Evolutionary conservation across 2,888 invertebrate genomes (phyloP), one percentile per base, ranked within the genome.

Genomic region (Scaptodrosophila latifasciaeformis): DNA sequence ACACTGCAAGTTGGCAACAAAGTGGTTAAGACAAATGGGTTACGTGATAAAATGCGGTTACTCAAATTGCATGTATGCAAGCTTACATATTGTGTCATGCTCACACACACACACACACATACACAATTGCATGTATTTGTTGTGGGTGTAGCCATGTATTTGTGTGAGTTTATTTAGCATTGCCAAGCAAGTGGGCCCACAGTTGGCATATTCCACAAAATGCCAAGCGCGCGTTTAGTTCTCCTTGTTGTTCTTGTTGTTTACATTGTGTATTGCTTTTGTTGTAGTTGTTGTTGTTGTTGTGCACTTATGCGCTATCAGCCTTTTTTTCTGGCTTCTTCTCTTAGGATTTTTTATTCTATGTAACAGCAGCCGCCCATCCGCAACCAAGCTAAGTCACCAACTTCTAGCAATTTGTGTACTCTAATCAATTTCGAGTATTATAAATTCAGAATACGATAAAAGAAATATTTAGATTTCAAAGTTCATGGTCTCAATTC

Each of bases 41-140:
- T 82, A 82, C 82, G 82, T 82, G 82, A 82, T 82, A 81, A 82
- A 82, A 82, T 80, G 82, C 78, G 78, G 80, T 82, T 70, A 79
- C 81, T 82, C 82, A 81, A 80, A 82, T 81, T 80, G 82, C 79
- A 81, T 75, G 72, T 78, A 75, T 74, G 71, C 75, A 74, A 66
- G 68, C 63, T 67, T 64, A 63, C 63, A 75, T 68, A 56, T 65
- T 61, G 52, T 70, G 62, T 69, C 59, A 62, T 59, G 50, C 50
- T 62, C n/a, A n/a, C n/a, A n/a, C n/a, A n/a, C n/a, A n/a, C n/a
- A n/a, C n/a, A n/a, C n/a, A n/a, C n/a, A n/a, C n/a, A n/a, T n/a
- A n/a, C n/a, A n/a, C n/a, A n/a, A n/a, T n/a, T n/a, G n/a, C n/a
- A n/a, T n/a, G n/a, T n/a, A n/a, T n/a, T n/a, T n/a, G 47, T 55